These are phyloP conservation scores for Zosterops lateralis DNA, from an alignment of 2,113 vertebrate species.

Conservation along the genomic window DNA sequence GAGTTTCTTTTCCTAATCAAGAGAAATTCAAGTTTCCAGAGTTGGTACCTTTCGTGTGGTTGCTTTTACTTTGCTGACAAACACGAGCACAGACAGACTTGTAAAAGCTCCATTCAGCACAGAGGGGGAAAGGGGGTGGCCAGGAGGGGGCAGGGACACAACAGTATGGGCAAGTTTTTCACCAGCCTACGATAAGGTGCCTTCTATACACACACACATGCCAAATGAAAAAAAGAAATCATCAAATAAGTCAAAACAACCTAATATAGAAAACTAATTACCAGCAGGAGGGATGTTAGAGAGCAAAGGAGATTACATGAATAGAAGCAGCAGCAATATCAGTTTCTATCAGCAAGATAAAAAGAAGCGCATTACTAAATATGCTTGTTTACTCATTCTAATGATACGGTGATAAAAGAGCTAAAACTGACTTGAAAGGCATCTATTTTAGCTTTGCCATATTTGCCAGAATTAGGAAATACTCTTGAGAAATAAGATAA, in stretches of 20 bases:
- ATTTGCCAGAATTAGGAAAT: neutral
- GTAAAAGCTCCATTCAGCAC: neutral
- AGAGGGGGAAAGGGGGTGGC: neutral
- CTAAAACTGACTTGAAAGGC: neutral
- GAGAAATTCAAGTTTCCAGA: neutral
- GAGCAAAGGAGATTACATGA: slow-evolving; percentile 31
- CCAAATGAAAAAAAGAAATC: slow-evolving; percentile 27
- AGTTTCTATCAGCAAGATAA: slow-evolving; percentile 29
- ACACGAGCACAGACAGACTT: neutral
- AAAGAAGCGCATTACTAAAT: neutral
- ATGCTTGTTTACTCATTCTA: slow-evolving; percentile 17
- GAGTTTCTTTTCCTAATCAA: neutral
- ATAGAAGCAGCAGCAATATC: slow-evolving; percentile 19
- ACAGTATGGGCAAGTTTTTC: slow-evolving; percentile 38
- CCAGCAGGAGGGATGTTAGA: slow-evolving; percentile 61
- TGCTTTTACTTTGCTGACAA: slow-evolving; percentile 15
- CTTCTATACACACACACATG: slow-evolving; percentile 14
- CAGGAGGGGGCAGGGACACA: neutral
- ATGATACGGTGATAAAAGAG: neutral
- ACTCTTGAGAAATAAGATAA: neutral
- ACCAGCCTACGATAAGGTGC: neutral
- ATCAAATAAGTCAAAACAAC: slow-evolving; percentile 61
- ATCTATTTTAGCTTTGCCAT: neutral
- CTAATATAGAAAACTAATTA: slow-evolving; percentile 65
- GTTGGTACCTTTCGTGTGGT: neutral